Base-by-base conservation (phyloP, 2,797 vertebrate species). In the Oreortyx pictus region DNA sequence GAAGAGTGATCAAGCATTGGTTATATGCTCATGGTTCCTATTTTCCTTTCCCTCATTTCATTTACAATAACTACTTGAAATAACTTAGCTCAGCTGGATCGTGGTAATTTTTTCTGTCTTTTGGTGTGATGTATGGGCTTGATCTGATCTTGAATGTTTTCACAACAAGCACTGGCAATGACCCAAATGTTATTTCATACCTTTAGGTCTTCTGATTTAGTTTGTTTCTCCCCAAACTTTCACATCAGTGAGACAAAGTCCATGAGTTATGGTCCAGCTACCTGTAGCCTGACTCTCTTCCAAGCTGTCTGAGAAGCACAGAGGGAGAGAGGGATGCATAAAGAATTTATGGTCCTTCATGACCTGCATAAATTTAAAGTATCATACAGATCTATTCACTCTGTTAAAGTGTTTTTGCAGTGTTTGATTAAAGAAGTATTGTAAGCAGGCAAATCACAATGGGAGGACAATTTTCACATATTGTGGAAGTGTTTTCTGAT, bases 61-160 rank as follows among this genome's bases (percentile, higher is more conserved):
- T 82, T 95, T 93, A 62, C 44, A 67, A 62, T 62, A 94, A 60
- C 7, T 33, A 67, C 44, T 88, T 74, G 71, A 91, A 95, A 84
- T 84, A 91, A 86, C 62, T 88, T 79, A 70, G 67, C 60, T 92
- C 60, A 91, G 52, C n/a, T 76, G 47, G 43, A 82, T 57, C 56
- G 84, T 7, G 13, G 47, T 79, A 23, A 64, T 77, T 91, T 92
- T 87, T 84, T 52, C 59, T 84, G 50, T 89, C 73, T 82, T 76
- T 76, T 57, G 29, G 14, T 74, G 29, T 88, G 67, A 89, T 71
- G 7, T 35, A 89, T 64, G 14, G 33, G 31, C 49, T 50, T 39
- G 24, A 6, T 41, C 31, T 89, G 24, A 50, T 66, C 46, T 33
- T 62, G 77, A 88, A 94, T 65, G 20, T 84, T 89, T 82, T 70